Percentiles rank a stretch among this genome's conserved stretches.
Conservation (phyloP, 2,113 vertebrate genomes). For the Prinia subflava region DNA sequence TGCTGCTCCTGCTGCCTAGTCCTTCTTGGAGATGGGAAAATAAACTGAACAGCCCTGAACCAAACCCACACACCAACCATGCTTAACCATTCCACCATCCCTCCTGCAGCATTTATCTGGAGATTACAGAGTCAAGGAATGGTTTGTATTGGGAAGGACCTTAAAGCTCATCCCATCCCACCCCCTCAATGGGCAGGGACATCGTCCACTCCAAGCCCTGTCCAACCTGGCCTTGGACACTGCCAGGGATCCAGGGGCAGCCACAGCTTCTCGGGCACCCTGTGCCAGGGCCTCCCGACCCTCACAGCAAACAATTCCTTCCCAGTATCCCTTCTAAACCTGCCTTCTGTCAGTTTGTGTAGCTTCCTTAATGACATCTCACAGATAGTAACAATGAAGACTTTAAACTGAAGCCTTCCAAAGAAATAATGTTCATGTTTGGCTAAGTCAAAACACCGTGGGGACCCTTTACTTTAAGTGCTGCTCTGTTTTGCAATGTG, state of each 20-base stretch:
- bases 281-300: background rate
- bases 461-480: background rate
- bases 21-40: background rate
- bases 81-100: background rate
- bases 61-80: background rate
- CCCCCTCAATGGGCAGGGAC: background rate
- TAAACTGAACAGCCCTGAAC: background rate
- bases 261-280: background rate
- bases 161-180: background rate
- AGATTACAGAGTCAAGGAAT: background rate
- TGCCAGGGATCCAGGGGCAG: background rate
- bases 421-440: background rate
- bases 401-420: background rate
- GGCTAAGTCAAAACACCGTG: rapidly evolving
- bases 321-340: too few species aligned
- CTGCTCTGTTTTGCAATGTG: background rate
- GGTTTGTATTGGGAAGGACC: background rate
- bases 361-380: background rate
- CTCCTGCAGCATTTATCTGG: background rate
- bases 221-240: background rate
- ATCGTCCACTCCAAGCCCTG: background rate
- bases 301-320: background rate
- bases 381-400: background rate
- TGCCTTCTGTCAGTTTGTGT: background rate
- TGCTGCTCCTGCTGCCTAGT: background rate